Evolutionary conservation across 2,113 vertebrate species (phyloP).

Genomic region (Anthoscopus minutus): DNA sequence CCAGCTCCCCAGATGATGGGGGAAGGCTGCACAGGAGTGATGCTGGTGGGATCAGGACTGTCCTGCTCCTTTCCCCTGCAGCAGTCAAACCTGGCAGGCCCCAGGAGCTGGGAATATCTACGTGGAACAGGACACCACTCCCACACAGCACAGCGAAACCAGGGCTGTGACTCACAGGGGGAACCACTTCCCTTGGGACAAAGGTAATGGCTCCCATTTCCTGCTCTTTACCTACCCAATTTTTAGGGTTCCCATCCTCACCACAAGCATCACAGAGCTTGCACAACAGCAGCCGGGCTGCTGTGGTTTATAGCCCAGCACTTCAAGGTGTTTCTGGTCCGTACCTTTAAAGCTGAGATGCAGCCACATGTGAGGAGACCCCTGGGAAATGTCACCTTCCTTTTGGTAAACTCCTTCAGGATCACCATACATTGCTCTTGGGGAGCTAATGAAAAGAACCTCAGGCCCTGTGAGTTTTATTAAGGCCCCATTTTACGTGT

Average conservation of each 20-base stretch:
- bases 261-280: conserved; percentile 29
- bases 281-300: background rate
- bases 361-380: background rate
- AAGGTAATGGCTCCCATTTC: conserved; percentile 56
- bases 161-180: conserved; percentile 37
- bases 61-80: background rate
- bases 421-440: background rate
- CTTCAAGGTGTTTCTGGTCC: background rate
- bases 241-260: conserved; percentile 37
- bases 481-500: background rate
- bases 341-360: background rate
- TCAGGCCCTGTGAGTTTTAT: background rate
- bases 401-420: background rate
- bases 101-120: background rate
- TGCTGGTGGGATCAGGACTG: background rate
- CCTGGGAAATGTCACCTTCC: background rate
- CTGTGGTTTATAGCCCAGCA: background rate
- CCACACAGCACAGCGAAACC: background rate
- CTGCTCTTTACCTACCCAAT: conserved; percentile 24
- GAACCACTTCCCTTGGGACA: conserved; percentile 58
- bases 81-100: background rate
- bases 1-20: background rate
- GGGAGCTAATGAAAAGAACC: background rate
- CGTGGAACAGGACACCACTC: background rate
- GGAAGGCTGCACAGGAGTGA: background rate